Percentiles rank a stretch among this genome's conserved stretches.
Conservation (phyloP, 1,140 invertebrate species). For the Octopus bimaculoides region DNA sequence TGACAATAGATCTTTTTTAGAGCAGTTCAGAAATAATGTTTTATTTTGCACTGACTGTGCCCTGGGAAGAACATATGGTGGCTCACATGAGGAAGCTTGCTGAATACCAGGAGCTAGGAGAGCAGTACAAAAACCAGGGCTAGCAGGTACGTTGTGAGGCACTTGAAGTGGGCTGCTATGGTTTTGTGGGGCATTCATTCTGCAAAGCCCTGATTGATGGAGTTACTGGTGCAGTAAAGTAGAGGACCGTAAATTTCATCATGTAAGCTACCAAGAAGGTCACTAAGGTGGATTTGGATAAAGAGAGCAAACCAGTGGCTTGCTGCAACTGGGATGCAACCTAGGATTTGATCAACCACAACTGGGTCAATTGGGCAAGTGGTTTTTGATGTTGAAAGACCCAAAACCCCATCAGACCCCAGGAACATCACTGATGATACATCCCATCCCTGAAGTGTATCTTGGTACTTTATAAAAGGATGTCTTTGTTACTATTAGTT, state of each 20-base stretch:
- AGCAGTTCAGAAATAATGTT: too few relatives aligned
- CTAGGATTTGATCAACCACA: neutral
- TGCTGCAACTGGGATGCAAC: neutral
- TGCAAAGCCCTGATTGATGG: neutral
- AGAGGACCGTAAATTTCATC: neutral
- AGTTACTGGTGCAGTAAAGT: neutral
- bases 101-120: neutral
- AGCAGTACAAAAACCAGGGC: neutral
- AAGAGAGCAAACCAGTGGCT: neutral
- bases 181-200: neutral
- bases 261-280: neutral
- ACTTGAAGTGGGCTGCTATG: neutral
- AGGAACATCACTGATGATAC: neutral
- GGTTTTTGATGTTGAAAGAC: neutral
- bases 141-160: neutral
- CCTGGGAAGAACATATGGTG: too few relatives aligned
- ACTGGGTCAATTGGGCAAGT: neutral
- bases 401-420: neutral
- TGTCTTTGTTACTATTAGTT: too few relatives aligned
- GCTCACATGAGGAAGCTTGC: neutral
- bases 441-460: neutral
- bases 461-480: too few relatives aligned
- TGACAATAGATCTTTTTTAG: too few relatives aligned
- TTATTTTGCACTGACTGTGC: too few relatives aligned
- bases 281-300: neutral